Evolutionary conservation across 2,888 invertebrate genomes (phyloP).

Genomic region (Troilus luridus): DNA sequence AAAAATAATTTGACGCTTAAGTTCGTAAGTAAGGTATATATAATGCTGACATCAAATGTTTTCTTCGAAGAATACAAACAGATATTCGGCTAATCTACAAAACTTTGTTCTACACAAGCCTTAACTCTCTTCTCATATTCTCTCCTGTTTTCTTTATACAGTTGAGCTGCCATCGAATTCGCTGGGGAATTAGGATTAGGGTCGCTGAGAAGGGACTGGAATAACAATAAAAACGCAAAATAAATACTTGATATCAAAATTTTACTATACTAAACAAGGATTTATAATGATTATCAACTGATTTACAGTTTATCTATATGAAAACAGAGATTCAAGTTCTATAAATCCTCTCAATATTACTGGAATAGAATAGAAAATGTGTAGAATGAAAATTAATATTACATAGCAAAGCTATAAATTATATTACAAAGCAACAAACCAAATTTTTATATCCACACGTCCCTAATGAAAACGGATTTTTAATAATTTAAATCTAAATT

Average conservation of each 20-base stretch:
- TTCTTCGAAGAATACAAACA: slow-evolving; percentile 61
- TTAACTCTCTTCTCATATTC: slow-evolving; percentile 99
- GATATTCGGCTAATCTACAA: slow-evolving; percentile 82
- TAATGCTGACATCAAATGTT: slow-evolving; percentile 60
- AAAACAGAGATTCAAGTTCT: too few relatives aligned
- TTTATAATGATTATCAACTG: too few relatives aligned
- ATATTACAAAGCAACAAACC: too few relatives aligned
- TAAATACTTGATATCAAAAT: neutral
- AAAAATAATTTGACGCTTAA: slow-evolving; percentile 59
- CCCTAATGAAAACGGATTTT: too few relatives aligned
- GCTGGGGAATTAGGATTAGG: slow-evolving; percentile 99
- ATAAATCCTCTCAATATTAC: too few relatives aligned
- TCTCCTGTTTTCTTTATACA: slow-evolving; percentile 98
- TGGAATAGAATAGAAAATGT: too few relatives aligned
- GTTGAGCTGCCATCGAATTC: slow-evolving; percentile 98
- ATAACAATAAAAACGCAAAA: slow-evolving; percentile 67
- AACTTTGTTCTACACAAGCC: slow-evolving; percentile 99
- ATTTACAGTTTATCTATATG: too few relatives aligned
- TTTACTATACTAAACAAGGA: neutral
- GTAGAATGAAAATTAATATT: too few relatives aligned
- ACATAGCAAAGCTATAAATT: too few relatives aligned
- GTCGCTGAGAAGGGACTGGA: slow-evolving; percentile 98
- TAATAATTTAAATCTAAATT: too few relatives aligned
- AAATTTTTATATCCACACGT: too few relatives aligned
- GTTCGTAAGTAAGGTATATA: slow-evolving; percentile 59